Evolutionary conservation across 1,140 invertebrate species (phyloP).

Genomic region (Diuraphis noxia): DNA sequence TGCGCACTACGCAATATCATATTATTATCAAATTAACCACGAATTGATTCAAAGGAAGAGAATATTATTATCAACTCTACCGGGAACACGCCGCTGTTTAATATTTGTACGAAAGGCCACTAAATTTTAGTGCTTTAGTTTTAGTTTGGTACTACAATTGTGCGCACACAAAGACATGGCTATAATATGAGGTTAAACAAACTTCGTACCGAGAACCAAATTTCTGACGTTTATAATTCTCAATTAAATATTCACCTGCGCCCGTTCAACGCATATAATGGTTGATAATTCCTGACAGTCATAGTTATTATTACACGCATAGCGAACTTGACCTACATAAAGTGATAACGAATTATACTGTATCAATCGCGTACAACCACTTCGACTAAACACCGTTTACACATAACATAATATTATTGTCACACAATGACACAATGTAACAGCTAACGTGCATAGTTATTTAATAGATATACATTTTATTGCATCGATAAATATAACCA

Average conservation of each 20-base stretch:
- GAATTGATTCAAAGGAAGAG: background rate
- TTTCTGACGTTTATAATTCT: background rate
- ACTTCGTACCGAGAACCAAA: background rate
- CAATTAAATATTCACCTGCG: slow-evolving; percentile 19
- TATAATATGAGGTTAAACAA: slow-evolving; percentile 2
- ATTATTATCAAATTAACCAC: background rate
- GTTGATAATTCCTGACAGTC: background rate
- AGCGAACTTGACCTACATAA: background rate
- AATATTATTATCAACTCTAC: background rate
- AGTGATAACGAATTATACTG: background rate
- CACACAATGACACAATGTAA: background rate
- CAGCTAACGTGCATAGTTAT: no score
- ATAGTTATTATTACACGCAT: background rate
- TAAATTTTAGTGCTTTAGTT: slow-evolving; percentile 19
- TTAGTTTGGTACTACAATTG: background rate
- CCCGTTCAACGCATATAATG: background rate
- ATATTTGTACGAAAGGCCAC: background rate
- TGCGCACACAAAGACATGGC: background rate
- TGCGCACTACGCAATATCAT: background rate
- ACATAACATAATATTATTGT: background rate
- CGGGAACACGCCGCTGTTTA: background rate
- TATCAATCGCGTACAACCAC: background rate
- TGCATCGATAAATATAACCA: background rate
- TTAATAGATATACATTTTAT: no score
- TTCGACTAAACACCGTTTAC: background rate